phyloP scores from a whole-genome alignment of 2,797 vertebrate genomes.

The Chelmon rostratus region DNA sequence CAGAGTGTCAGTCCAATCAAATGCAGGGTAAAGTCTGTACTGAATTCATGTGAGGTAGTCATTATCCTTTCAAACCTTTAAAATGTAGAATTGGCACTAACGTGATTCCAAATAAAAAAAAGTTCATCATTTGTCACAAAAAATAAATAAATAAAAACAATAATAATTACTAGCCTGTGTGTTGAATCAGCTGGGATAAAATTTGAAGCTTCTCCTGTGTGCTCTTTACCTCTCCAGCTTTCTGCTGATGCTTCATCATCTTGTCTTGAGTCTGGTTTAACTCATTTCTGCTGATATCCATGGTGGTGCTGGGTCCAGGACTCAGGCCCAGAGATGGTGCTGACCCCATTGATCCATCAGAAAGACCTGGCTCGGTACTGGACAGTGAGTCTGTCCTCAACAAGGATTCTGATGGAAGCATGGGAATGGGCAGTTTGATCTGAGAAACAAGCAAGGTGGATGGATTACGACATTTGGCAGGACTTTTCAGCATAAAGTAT shows the following conservation, averaged over 20 bases:
- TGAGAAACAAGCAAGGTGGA: constrained; percentile 46
- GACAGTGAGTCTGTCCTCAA: constrained; percentile 85
- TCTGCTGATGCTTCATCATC: constrained; percentile 89
- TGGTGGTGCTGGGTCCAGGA: constrained; percentile 79
- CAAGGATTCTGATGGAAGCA: constrained; percentile 81
- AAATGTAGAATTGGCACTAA: too few species aligned
- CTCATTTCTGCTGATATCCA: constrained; percentile 88
- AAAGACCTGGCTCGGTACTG: constrained; percentile 83
- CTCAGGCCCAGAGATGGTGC: constrained; percentile 84
- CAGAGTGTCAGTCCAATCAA: too few species aligned
- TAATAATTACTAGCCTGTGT: too few species aligned
- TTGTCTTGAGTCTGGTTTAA: constrained; percentile 88
- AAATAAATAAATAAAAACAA: too few species aligned
- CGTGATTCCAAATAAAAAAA: too few species aligned
- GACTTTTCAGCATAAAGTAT: background rate
- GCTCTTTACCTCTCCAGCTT: constrained; percentile 87
- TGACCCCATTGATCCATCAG: constrained; percentile 85
- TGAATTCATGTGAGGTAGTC: too few species aligned
- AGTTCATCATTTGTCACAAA: too few species aligned
- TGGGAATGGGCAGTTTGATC: constrained; percentile 82
- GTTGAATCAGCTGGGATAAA: too few species aligned
- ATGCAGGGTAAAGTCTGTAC: too few species aligned
- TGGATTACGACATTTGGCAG: background rate
- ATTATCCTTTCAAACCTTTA: too few species aligned
- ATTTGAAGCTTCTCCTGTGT: background rate